These are phyloP conservation scores for Dendrocopos noguchii DNA, from an alignment of 2,113 vertebrate species.

Conservation along the genomic window DNA sequence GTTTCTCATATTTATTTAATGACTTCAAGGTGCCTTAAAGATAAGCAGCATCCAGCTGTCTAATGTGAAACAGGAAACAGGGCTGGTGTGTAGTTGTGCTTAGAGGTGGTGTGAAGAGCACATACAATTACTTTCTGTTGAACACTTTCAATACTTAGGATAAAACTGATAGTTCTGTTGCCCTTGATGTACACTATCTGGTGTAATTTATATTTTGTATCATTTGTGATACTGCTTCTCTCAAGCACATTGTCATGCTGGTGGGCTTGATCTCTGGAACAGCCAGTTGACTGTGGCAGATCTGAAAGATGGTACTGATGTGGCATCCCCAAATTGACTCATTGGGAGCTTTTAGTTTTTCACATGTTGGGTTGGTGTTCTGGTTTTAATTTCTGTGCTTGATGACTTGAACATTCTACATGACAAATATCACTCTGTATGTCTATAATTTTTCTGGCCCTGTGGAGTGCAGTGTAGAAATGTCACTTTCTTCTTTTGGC, in stretches of 20 bases:
- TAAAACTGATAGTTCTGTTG: neutral
- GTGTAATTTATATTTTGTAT: neutral
- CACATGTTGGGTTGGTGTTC: neutral
- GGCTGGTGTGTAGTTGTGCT: neutral
- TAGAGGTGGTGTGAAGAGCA: neutral
- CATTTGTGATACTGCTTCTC: neutral
- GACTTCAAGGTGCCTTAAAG: neutral
- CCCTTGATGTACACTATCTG: neutral
- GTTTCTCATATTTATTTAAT: neutral
- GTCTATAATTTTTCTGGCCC: neutral
- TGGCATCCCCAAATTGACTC: neutral
- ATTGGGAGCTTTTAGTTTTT: neutral
- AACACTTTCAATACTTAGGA: neutral
- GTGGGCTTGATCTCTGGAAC: neutral
- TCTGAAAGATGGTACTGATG: neutral
- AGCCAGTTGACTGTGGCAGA: neutral
- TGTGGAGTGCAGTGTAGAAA: neutral
- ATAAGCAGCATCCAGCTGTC: neutral
- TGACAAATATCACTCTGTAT: neutral
- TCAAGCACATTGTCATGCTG: neutral
- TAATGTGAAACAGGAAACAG: neutral
- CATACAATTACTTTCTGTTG: neutral
- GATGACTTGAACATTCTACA: neutral
- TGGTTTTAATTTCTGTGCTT: neutral
- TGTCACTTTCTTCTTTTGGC: neutral